phyloP scores from a whole-genome alignment of 2,113 vertebrate species.

The Cyprinodon tularosa region DNA sequence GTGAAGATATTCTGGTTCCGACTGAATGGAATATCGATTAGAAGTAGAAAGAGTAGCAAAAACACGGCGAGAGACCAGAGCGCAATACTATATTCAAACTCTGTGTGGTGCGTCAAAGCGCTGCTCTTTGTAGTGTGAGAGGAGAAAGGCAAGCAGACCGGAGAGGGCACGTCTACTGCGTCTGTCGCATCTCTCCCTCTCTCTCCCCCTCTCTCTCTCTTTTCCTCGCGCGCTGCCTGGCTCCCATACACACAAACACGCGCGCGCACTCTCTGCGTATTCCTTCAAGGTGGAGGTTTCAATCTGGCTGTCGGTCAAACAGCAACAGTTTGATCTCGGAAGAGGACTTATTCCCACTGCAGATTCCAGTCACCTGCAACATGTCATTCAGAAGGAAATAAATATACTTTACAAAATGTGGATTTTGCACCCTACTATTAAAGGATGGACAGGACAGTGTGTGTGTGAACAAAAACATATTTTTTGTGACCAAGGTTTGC shows the following conservation, averaged over 20 bases:
- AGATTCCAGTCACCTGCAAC: constrained; percentile 68
- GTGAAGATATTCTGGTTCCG: constrained; percentile 52
- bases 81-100: constrained; percentile 72
- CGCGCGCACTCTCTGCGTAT: constrained; percentile 29
- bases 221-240: neutral
- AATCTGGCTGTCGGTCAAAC: constrained; percentile 53
- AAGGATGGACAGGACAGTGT: no score
- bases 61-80: constrained; percentile 58
- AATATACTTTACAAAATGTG: no score
- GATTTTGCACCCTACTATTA: no score
- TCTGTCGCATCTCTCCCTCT: constrained; percentile 40
- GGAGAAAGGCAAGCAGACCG: constrained; percentile 41
- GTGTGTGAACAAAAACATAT: no score
- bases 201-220: neutral
- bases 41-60: constrained; percentile 29
- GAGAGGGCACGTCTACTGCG: constrained; percentile 64
- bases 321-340: constrained; percentile 66
- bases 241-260: constrained; percentile 8
- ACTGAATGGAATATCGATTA: constrained; percentile 37
- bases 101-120: constrained; percentile 73
- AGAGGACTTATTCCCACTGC: constrained; percentile 55
- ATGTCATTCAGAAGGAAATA: no score
- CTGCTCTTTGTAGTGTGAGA: constrained; percentile 60
- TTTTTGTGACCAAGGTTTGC: no score
- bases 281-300: constrained; percentile 58